Conservation (phyloP, 2,888 invertebrate genomes). For the Volucella inflata region DNA sequence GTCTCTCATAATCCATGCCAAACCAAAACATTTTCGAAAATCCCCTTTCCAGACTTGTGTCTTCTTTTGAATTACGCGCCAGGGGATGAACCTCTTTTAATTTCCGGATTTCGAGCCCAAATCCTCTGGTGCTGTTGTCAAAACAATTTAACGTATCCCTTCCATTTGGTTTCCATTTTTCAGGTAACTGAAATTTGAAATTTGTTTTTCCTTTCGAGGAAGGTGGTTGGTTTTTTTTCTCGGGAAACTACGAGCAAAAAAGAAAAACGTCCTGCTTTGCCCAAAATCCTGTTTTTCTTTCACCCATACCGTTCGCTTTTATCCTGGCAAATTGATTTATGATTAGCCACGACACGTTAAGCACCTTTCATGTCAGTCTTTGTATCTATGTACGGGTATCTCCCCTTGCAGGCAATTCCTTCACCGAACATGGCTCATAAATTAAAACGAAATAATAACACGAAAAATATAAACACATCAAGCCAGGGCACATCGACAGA, state of each 20-base stretch:
- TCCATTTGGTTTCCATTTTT: conserved; percentile 11
- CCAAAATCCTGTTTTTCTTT: conserved; percentile 38
- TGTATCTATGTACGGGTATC: conserved; percentile 25
- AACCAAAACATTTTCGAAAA: conserved; percentile 20
- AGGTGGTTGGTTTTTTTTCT: neutral
- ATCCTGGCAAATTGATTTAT: conserved; percentile 72
- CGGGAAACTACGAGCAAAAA: conserved; percentile 3
- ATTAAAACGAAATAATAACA: conserved; percentile 62
- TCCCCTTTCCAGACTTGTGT: conserved; percentile 6
- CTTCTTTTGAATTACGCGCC: neutral
- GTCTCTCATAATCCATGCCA: conserved; percentile 6
- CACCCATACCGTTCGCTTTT: conserved; percentile 25
- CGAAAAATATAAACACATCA: conserved; percentile 36
- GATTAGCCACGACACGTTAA: conserved; percentile 72
- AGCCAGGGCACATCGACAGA: neutral
- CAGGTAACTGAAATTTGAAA: conserved; percentile 45
- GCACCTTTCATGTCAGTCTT: conserved; percentile 67
- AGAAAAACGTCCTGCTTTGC: conserved; percentile 10
- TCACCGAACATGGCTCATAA: conserved; percentile 52
- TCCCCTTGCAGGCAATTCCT: conserved; percentile 24
- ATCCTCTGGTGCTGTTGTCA: conserved; percentile 59
- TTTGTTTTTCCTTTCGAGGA: conserved; percentile 16
- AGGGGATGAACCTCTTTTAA: conserved; percentile 54
- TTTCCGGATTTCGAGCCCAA: conserved; percentile 58
- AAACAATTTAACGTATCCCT: conserved; percentile 60